Evolutionary conservation across 2,113 vertebrate species (phyloP).

Genomic region (Australoheros scitulus): DNA sequence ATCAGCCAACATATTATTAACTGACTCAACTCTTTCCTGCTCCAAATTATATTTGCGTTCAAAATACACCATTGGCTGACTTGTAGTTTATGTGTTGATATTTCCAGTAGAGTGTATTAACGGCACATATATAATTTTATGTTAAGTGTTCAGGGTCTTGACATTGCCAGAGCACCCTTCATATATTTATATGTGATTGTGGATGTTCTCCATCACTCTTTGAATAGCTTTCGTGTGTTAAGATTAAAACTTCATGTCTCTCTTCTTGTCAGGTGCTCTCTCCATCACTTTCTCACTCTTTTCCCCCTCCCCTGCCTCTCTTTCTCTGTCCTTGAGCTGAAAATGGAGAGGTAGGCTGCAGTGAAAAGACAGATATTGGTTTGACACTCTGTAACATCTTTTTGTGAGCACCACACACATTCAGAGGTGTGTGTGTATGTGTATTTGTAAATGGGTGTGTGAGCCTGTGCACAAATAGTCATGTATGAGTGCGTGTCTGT

Average conservation of each 20-base stretch:
- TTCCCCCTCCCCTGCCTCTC: constrained; percentile 30
- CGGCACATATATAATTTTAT: not conserved
- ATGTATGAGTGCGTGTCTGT: constrained; percentile 7
- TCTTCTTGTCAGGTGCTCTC: constrained; percentile 26
- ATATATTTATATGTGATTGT: constrained; percentile 12
- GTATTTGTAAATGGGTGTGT: constrained; percentile 19
- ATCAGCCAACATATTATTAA: not conserved
- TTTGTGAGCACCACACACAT: constrained; percentile 63
- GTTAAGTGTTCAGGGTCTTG: not conserved
- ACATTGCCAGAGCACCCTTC: not conserved
- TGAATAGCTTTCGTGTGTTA: constrained; percentile 26
- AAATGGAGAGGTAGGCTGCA: constrained; percentile 69
- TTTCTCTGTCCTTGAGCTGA: constrained; percentile 69
- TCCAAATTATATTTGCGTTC: not conserved
- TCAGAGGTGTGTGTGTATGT: constrained; percentile 42
- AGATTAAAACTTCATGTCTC: constrained; percentile 35
- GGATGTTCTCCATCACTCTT: constrained; percentile 26
- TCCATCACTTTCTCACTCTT: constrained; percentile 41
- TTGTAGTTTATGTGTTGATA: not conserved
- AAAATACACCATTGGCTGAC: not conserved
- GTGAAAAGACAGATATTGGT: constrained; percentile 65
- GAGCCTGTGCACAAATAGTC: constrained; percentile 2
- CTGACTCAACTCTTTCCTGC: not conserved
- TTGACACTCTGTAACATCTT: constrained; percentile 72
- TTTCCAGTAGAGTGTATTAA: not conserved